A percentile compares a stretch with the other conserved stretches of the same genome.
Conservation (phyloP, 2,113 vertebrate genomes). For the Menura novaehollandiae region DNA sequence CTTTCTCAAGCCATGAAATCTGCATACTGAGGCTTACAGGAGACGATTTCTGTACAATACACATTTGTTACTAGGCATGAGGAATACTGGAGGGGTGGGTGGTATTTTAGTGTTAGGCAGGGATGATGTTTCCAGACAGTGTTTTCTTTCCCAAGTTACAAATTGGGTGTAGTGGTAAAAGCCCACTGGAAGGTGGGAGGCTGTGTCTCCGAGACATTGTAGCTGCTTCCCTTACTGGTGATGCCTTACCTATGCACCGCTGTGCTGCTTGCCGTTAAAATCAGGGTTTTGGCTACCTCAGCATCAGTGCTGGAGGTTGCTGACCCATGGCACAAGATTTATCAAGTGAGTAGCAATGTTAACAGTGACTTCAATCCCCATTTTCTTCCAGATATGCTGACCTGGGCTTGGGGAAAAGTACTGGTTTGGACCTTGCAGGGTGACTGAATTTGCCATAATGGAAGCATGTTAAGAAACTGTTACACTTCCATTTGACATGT, state of each 20-base stretch:
- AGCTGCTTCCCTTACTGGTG: background rate
- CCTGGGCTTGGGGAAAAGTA: background rate
- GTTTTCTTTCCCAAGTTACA: background rate
- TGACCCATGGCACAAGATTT: background rate
- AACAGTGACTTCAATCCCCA: background rate
- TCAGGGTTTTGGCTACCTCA: background rate
- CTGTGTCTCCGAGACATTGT: rapidly evolving
- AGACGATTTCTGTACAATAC: background rate
- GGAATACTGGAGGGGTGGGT: background rate
- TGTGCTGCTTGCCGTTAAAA: background rate
- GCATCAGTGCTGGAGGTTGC: background rate
- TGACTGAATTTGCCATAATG: background rate
- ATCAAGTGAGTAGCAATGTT: background rate
- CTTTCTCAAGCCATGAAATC: background rate
- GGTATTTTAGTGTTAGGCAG: background rate
- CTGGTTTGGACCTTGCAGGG: background rate
- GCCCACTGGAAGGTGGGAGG: background rate
- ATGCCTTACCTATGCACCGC: background rate
- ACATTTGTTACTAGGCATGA: background rate
- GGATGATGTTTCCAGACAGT: background rate
- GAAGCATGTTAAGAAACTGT: background rate
- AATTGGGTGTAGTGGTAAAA: background rate
- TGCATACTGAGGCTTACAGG: background rate
- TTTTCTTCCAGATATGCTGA: background rate
- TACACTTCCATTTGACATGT: background rate